Base-by-base conservation (phyloP, 2,113 vertebrate genomes). In the Lophotis ruficrista region DNA sequence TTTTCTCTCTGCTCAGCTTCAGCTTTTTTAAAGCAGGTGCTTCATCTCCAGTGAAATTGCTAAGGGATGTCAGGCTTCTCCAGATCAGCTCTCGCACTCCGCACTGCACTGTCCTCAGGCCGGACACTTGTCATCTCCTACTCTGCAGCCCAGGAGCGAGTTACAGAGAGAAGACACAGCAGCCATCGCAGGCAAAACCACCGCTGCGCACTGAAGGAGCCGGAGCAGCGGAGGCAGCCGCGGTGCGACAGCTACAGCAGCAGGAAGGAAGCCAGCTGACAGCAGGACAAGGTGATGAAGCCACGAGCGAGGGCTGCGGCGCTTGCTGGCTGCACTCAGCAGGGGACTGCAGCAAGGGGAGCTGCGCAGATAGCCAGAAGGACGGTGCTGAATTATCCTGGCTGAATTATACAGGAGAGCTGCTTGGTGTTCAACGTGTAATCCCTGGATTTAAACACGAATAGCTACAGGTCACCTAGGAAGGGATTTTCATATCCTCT, bases 171-270 rank as follows among this genome's bases (percentile, higher is more conserved):
- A 43, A 65, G 47, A 54, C 47, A 9, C 61, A 56, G 47, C 61
- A 28, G 14, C n/a, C 61, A 28, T 5, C 24, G 35, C 30, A 35
- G n/a, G n/a, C 69, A 28, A 37, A 35, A 4, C 48, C 38, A 56
- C 14, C 7, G 1, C n/a, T 1, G 11, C 1, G 45, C 33, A 14
- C 27, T 0, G 10, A 10, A 4, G 43, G 12, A 37, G 35, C 0
- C 10, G 35, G 54, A 5, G 43, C 4, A 0, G 35, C 56, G 30
- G 25, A 18, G 31, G 56, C 41, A 43, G 43, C 14, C 5, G 2
- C 12, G 5, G 12, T 2, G 30, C 2, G 5, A 19, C 50, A 57
- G 72, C 70, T 22, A 21, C 20, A 22, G 78, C 23, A 21, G 56
- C 38, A 76, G 41, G 54, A 35, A 60, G 37, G 61, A 20, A 62